These are phyloP conservation scores for Ypsolopha scabrella DNA, from an alignment of 2,888 invertebrate genomes.

Conservation along the genomic window DNA sequence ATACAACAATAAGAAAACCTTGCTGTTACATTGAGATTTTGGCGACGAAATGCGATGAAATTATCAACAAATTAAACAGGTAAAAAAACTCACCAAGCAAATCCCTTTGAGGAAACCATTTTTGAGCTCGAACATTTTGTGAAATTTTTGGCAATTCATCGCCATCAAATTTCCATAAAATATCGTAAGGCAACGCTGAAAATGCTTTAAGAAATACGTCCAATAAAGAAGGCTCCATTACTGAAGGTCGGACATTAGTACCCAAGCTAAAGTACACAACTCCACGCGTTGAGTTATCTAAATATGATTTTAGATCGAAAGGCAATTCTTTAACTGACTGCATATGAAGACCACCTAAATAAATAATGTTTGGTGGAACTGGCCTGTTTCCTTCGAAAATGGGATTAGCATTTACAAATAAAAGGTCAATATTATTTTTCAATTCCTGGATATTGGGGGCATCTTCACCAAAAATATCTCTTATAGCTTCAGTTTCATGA, in stretches of 20 bases:
- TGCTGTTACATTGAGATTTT: no score
- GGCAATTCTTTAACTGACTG: background rate
- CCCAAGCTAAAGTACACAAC: slow-evolving; percentile 27
- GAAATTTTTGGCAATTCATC: slow-evolving; percentile 19
- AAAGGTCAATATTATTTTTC: background rate
- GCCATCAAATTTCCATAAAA: slow-evolving; percentile 29
- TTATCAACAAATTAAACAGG: no score
- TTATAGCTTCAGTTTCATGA: background rate
- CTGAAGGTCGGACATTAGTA: slow-evolving; percentile 16
- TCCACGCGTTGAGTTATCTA: slow-evolving; percentile 19
- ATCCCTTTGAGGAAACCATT: slow-evolving; percentile 32
- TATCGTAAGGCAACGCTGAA: slow-evolving; percentile 20
- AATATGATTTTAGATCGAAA: slow-evolving; percentile 17
- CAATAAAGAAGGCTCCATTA: slow-evolving; percentile 14
- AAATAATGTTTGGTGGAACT: background rate
- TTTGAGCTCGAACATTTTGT: slow-evolving; percentile 21
- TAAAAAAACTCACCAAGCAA: slow-evolving; percentile 21
- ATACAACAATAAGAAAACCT: no score
- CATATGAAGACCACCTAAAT: slow-evolving; percentile 1
- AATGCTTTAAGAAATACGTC: slow-evolving; percentile 19
- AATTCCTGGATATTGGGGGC: background rate
- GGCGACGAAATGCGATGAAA: no score
- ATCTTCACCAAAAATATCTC: background rate
- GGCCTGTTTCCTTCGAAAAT: background rate
- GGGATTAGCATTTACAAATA: background rate